phyloP scores from a whole-genome alignment of 2,888 invertebrate genomes.

The Agriopis marginaria region DNA sequence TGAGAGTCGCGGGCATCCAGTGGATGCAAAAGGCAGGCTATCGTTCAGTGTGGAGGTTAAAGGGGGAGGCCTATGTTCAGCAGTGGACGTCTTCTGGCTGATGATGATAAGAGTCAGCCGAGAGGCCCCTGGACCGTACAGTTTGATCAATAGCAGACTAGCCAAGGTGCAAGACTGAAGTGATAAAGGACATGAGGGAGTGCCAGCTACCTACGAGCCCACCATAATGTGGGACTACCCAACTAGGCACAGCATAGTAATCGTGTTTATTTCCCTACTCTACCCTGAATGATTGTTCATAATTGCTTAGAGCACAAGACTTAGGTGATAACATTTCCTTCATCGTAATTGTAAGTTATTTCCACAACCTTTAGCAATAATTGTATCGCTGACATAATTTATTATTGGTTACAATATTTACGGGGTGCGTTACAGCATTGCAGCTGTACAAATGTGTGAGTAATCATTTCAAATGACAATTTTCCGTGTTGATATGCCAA shows the following conservation, averaged over 20 bases:
- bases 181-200: no score
- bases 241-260: neutral
- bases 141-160: neutral
- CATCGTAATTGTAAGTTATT: conserved; percentile 32
- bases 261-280: neutral
- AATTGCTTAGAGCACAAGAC: neutral
- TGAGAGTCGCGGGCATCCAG: no score
- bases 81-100: no score
- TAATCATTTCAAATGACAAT: conserved; percentile 54
- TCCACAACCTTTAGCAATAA: conserved; percentile 34
- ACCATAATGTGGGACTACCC: no score
- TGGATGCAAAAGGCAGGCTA: no score
- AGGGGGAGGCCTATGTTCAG: no score
- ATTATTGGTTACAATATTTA: conserved; percentile 24
- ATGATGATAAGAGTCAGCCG: no score
- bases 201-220: no score
- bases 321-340: conserved; percentile 25
- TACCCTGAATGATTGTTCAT: neutral
- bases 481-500: conserved; percentile 62
- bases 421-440: conserved; percentile 29
- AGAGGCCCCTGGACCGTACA: no score
- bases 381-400: conserved; percentile 33
- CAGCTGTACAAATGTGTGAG: conserved; percentile 49
- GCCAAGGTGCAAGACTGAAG: no score
- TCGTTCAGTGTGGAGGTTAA: no score